These are phyloP conservation scores for Brevipalpus yothersi DNA, from an alignment of 1,140 invertebrate genomes.

Conservation along the genomic window DNA sequence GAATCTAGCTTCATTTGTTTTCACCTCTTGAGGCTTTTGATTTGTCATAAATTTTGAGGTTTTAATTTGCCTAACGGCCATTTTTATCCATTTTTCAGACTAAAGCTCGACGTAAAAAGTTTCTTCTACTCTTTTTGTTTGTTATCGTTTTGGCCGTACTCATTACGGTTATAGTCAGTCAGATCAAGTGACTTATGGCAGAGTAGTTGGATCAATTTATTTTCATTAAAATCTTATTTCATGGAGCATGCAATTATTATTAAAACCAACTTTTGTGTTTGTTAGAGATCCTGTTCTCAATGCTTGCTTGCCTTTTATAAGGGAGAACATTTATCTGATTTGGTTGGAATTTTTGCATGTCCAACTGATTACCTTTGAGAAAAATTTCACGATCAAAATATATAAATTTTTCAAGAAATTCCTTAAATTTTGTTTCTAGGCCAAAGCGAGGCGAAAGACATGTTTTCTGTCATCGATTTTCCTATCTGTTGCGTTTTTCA, in stretches of 20 bases:
- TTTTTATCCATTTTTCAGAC: background rate
- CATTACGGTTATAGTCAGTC: background rate
- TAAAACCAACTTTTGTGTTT: background rate
- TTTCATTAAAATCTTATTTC: too few species aligned
- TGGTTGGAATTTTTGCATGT: background rate
- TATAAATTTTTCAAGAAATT: too few species aligned
- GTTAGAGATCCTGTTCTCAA: background rate
- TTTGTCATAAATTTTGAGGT: background rate
- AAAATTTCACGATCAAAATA: background rate
- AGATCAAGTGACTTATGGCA: too few species aligned
- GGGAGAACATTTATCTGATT: background rate
- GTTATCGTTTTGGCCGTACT: background rate
- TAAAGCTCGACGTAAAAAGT: constrained; percentile 1
- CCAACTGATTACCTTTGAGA: background rate
- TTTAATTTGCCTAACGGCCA: background rate
- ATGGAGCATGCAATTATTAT: background rate
- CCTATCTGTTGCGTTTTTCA: background rate
- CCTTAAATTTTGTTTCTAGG: background rate
- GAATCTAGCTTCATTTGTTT: background rate
- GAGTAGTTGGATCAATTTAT: too few species aligned
- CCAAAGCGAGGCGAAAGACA: background rate
- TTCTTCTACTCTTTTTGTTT: background rate
- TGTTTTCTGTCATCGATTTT: background rate
- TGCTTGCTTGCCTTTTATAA: background rate
- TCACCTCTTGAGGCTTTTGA: background rate